Evolutionary conservation across 2,888 invertebrate genomes (phyloP).

Genomic region (Drosophila siamana): DNA sequence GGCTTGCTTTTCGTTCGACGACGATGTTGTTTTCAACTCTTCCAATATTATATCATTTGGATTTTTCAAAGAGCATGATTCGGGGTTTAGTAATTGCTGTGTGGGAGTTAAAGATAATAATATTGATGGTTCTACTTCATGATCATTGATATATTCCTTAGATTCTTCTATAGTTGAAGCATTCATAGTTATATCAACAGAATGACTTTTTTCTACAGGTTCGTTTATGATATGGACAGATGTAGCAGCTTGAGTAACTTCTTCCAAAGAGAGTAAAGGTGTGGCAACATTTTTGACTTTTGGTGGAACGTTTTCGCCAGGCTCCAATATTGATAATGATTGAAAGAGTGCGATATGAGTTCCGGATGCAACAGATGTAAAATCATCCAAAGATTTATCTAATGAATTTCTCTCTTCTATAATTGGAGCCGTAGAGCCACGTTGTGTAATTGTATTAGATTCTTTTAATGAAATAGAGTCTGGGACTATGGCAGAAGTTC

Average conservation of each 20-base stretch:
- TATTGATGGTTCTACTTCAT: constrained; percentile 11
- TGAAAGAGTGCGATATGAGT: not conserved
- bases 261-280: no score
- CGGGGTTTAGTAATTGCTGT: constrained; percentile 28
- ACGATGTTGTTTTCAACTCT: constrained; percentile 68
- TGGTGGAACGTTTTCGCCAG: not conserved
- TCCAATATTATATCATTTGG: constrained; percentile 66
- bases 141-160: no score
- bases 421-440: not conserved
- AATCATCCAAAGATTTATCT: constrained; percentile 21
- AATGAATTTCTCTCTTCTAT: not conserved
- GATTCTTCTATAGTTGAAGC: not conserved
- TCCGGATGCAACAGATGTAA: not conserved
- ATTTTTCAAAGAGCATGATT: constrained; percentile 63
- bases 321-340: not conserved
- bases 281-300: not conserved
- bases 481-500: no score
- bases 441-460: not conserved
- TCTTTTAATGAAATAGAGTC: not conserved
- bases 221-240: not conserved
- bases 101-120: constrained; percentile 38
- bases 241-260: not conserved
- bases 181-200: not conserved
- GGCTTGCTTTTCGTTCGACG: constrained; percentile 14
- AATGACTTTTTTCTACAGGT: not conserved